Base-by-base conservation (phyloP, 2,888 invertebrate species). In the Amphipoea lucens region DNA sequence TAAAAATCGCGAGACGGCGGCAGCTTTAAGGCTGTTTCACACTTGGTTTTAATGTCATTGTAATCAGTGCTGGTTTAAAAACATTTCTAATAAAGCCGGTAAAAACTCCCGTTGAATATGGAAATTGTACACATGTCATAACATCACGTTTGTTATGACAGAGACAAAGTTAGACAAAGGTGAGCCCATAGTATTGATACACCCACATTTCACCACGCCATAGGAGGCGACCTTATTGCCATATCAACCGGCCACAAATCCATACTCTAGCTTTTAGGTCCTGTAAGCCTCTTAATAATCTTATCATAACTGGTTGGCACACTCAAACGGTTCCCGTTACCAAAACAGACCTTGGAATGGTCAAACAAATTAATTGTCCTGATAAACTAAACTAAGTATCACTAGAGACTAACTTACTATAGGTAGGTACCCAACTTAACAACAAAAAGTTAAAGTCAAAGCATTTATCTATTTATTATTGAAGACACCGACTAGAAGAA, bases 1-100 rank as follows among this genome's bases (percentile, higher is more conserved):
- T 93, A 93, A 94, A 92, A 95, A 94, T 93, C 92, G 89, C 89
- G 90, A 91, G 90, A 91, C 90, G 84, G 79, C 79, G 84, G 79
- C 79, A 80, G 75, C 79, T 75, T 90, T 84, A 91, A 83, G 88
- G 83, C 67, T 87, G 51, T 73, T 91, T 86, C 83, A 92, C 90
- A 90, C 76, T 36, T 65, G 78, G 42, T 65, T 65, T n/a, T 71
- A 67, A 69, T 57, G 7, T 57, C 14, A 14, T 36, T n/a, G 0
- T 42, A 6, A 29, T n/a, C 7, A 14, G 40, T 51, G 48, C 2
- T 36, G 20, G 54, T 54, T 54, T 1, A 11, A 29, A 48, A 36
- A 14, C 0, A 3, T 29, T 20, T 48, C 6, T 48, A 20, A 11
- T 20, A 29, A 20, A 29, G 1, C 3, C 45, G 5, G 11, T 68